A percentile compares a stretch with the other conserved stretches of the same genome.
Conservation (phyloP, 2,888 invertebrate species). For the Orthosia cruda region DNA sequence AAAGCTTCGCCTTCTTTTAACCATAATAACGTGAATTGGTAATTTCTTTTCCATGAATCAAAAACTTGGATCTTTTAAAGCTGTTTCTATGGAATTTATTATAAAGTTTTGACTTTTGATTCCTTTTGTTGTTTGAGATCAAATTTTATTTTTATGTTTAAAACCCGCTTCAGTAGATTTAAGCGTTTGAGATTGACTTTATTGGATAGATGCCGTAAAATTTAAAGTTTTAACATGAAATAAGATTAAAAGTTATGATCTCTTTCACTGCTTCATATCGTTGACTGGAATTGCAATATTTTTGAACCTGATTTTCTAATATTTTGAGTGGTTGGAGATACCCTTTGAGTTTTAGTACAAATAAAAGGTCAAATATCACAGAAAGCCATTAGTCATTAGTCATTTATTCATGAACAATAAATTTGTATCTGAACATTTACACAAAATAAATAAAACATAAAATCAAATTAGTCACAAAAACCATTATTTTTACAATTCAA, state of each 20-base stretch:
- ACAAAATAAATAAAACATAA: too few species aligned
- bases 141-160: constrained; percentile 25
- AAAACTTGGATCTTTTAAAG: constrained; percentile 51
- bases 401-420: too few species aligned
- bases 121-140: constrained; percentile 42
- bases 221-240: not conserved
- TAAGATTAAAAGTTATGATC: not conserved
- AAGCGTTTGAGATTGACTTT: not conserved
- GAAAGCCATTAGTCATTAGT: too few species aligned
- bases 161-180: not conserved
- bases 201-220: constrained; percentile 3
- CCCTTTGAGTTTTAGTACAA: too few species aligned
- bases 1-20: constrained; percentile 36
- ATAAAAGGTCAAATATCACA: too few species aligned
- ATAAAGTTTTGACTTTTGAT: constrained; percentile 43
- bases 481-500: too few species aligned
- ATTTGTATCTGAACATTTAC: too few species aligned
- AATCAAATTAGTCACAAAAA: too few species aligned
- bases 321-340: too few species aligned
- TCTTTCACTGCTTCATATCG: not conserved
- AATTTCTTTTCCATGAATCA: constrained; percentile 55
- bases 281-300: not conserved
- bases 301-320: not conserved
- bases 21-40: constrained; percentile 60
- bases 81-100: constrained; percentile 44